Conservation (phyloP, 2,113 vertebrate species). For the Clinocottus analis region DNA sequence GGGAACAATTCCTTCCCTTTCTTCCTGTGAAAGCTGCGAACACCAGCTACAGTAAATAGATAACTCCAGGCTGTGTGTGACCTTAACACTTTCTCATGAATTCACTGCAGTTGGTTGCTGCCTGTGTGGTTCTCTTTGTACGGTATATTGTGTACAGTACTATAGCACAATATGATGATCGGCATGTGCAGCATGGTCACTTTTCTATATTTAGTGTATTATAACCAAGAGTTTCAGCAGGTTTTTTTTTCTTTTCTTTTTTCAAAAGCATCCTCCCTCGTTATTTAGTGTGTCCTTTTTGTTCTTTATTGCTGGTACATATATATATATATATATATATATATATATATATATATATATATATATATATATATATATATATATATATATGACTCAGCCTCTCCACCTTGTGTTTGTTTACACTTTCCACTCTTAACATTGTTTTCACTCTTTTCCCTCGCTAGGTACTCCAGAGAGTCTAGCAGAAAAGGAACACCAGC, state of each 20-base stretch:
- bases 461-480: slow-evolving; percentile 98
- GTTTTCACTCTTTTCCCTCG: slow-evolving; percentile 7
- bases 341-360: neutral
- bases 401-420: slow-evolving; percentile 22
- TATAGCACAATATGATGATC: slow-evolving; percentile 61
- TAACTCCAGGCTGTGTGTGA: slow-evolving; percentile 73
- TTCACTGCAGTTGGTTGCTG: slow-evolving; percentile 66
- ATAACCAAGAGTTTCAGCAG: slow-evolving; percentile 26
- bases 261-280: slow-evolving; percentile 22
- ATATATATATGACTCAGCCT: slow-evolving; percentile 4
- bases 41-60: slow-evolving; percentile 60
- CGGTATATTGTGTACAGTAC: slow-evolving; percentile 53
- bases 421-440: slow-evolving; percentile 23
- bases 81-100: slow-evolving; percentile 77
- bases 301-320: neutral
- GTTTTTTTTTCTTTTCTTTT: slow-evolving; percentile 13
- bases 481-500: slow-evolving; percentile 98
- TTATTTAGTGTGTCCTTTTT: neutral
- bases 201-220: slow-evolving; percentile 59
- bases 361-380: neutral
- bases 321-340: neutral
- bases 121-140: slow-evolving; percentile 69
- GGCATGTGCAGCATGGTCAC: slow-evolving; percentile 35
- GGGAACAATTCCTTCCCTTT: slow-evolving; percentile 74
- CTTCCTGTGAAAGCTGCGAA: slow-evolving; percentile 73